Evolutionary conservation across 2,888 invertebrate genomes (phyloP), one percentile per base, ranked within the genome.

Genomic region (Microctonus brassicae): DNA sequence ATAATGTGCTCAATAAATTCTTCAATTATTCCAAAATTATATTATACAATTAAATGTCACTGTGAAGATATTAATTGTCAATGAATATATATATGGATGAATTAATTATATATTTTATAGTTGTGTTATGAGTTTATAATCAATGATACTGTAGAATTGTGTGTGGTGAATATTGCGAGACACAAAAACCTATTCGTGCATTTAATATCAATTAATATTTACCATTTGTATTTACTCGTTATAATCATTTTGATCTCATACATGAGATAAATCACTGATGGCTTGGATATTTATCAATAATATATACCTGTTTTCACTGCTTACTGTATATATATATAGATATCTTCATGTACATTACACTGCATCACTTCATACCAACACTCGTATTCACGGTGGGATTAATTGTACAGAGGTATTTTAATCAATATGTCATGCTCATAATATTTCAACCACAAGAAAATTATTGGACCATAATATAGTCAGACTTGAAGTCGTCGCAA

Each of bases 181-280:
- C n/a, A n/a, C n/a, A 65, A 70, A 58, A 70, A 70, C 65, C 64
- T 52, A 34, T 66, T 55, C 17, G 65, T 58, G 70, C 65, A 53
- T 70, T 70, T 47, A 65, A 65, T 58, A 70, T 58, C 70, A 64
- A 70, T 70, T 60, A 58, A 70, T 70, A 60, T 65, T 65, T 60
- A 47, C 60, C 52, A 64, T 64, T 70, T 58, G 58, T 60, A 64
- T 65, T 63, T 58, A 42, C 60, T 34, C 52, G 26, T 29, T 57
- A 57, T 29, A 57, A 57, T 57, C 29, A 29, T 26, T 24, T 10
- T 24, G 57, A 57, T 57, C 57, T 7, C 29, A 29, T 26, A 53
- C 52, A 53, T 29, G 39, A 39, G 57, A 57, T 57, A 57, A 57
- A 57, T 57, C 57, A 57, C 29, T 13, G n/a, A 26, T 39, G 39